Base-by-base conservation (phyloP, 2,888 invertebrate species). In the Anorthoa munda region DNA sequence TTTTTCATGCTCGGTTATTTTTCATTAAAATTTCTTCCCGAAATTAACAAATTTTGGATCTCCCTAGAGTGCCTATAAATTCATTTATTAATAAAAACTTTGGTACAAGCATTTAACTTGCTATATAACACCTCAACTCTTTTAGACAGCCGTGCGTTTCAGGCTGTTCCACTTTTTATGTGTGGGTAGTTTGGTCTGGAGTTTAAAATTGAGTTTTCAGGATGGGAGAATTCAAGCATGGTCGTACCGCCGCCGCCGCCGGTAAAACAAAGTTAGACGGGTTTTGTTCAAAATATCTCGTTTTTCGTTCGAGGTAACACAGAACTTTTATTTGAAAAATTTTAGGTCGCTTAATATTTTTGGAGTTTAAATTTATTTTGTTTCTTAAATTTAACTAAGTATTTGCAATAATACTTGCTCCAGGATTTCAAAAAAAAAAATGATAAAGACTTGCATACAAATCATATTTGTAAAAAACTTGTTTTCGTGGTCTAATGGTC, bases 151-250 rank as follows among this genome's bases (percentile, higher is more conserved):
- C 50, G 23, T 23, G 12, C 12, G 13, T 58, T 58, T 23, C 15
- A 51, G n/a, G 18, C 0, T 21, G 26, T 51, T 17, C 17, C 0
- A 31, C 45, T 51, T 77, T 60, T 64, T 64, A 13, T 53, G 13
- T 39, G 3, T 45, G 23, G 7, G 11, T 60, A 50, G 64, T 55
- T 70, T 23, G n/a, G n/a, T 3, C n/a, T 2, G 5, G 50, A 77
- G 31, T 65, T 59, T 55, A 55, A 70, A 75, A 64, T 79, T 75
- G 69, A 66, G 51, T 79, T 79, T 79, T 66, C 50, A 50, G 66
- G 23, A 50, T 21, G 45, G n/a, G 17, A 48, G 18, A 45, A 59
- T 64, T 78, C 46, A 26, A 64, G 48, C 53, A 23, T 50, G 39
- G n/a, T 26, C 2, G 18, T 26, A 0, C 45, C 18, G 21, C 39